phyloP scores from a whole-genome alignment of 2,797 vertebrate species.

The Bovichtus diacanthus region DNA sequence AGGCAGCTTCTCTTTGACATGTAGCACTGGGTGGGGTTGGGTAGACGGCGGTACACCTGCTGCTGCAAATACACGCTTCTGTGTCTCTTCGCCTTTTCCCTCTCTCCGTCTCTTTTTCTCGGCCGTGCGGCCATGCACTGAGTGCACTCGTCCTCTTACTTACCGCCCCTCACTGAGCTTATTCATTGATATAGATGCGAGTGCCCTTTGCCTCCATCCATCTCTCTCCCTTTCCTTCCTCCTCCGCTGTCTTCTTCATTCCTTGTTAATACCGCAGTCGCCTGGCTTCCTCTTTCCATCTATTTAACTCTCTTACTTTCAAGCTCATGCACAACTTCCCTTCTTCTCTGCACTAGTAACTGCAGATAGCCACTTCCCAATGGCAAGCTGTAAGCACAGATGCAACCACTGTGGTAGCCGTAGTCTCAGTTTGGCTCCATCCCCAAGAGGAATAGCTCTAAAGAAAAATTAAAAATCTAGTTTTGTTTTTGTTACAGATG shows the following conservation, averaged over 20 bases:
- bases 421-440: conserved; percentile 24
- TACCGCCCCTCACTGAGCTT: conserved; percentile 52
- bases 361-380: conserved; percentile 10
- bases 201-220: conserved; percentile 63
- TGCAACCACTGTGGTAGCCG: conserved; percentile 18
- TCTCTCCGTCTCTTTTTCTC: conserved; percentile 18
- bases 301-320: conserved; percentile 42
- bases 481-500: conserved; percentile 43
- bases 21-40: conserved; percentile 20
- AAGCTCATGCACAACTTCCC: conserved; percentile 19
- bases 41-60: conserved; percentile 54
- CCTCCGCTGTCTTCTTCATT: conserved; percentile 41
- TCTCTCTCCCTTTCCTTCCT: conserved; percentile 39
- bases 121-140: conserved; percentile 25
- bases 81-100: conserved; percentile 19
- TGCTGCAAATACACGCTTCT: conserved; percentile 40
- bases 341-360: conserved; percentile 2
- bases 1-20: conserved; percentile 48
- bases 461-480: conserved; percentile 13
- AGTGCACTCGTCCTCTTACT: conserved; percentile 60
- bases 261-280: conserved; percentile 27
- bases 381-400: conserved; percentile 4
- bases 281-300: conserved; percentile 38
- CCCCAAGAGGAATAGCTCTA: conserved; percentile 23
- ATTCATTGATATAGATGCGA: conserved; percentile 73